Evolutionary conservation across 2,113 vertebrate genomes (phyloP).

Genomic region (Marcusenius ussheri): DNA sequence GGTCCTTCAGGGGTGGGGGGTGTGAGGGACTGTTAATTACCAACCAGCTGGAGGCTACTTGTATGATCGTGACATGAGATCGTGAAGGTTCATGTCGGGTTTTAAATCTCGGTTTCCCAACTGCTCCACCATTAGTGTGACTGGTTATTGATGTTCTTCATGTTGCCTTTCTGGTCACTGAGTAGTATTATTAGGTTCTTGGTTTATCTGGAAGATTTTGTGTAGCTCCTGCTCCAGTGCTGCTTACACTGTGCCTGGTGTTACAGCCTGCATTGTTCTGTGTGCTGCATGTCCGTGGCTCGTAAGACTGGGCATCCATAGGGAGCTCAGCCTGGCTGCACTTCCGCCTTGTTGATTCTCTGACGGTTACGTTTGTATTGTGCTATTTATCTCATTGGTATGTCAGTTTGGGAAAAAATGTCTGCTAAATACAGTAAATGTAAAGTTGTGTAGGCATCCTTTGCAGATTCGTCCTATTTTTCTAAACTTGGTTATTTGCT

Average conservation of each 20-base stretch:
- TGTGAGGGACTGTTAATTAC: neutral
- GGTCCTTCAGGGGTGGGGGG: neutral
- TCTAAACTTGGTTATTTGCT: neutral
- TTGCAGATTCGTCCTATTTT: neutral
- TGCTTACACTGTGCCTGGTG: neutral
- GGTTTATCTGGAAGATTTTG: neutral
- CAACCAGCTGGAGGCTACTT: neutral
- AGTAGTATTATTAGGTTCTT: neutral
- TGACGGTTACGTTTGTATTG: neutral
- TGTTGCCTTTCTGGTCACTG: neutral
- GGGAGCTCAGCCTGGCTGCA: neutral
- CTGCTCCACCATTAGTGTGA: neutral
- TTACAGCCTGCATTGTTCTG: neutral
- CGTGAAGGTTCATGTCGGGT: neutral
- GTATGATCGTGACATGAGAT: neutral
- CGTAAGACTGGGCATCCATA: neutral
- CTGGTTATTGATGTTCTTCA: neutral
- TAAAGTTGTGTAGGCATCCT: neutral
- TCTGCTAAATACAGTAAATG: neutral
- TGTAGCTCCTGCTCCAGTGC: neutral
- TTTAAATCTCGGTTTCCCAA: neutral
- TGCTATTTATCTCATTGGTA: neutral
- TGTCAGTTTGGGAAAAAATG: neutral
- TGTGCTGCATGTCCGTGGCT: neutral
- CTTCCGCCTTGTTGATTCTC: neutral